Base-by-base conservation (phyloP, 2,113 vertebrate genomes). In the Pollimyrus isidori region DNA sequence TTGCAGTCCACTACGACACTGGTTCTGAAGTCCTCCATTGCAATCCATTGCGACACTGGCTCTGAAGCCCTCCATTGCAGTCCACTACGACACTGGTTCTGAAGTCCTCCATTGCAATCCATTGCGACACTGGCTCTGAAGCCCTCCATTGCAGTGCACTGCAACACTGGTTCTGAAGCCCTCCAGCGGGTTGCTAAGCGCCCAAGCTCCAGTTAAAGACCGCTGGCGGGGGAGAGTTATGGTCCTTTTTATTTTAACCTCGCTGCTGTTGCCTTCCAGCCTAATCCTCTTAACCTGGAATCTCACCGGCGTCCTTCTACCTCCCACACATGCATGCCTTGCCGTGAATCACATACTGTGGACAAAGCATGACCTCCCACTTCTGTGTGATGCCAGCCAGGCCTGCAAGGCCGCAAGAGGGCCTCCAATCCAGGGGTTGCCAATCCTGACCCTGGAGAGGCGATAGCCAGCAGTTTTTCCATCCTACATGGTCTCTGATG, bases 261-360 rank as follows among this genome's bases (percentile, higher is more conserved):
- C 35, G 11, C 45, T 48, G 42, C 42, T 84, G 82, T 13, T 26
- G 23, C 21, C 21, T 86, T 50, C 21, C 21, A 86, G 83, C 23
- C 48, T 49, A 86, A 86, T 86, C 45, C 83, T 86, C 83, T 48
- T 50, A 86, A 21, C 45, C 45, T 48, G 83, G 83, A 49, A 86
- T 30, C n/a, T 48, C 83, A 49, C 83, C 21, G 21, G 0, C 10
- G 1, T 26, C 10, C 83, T 46, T 15, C 4, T n/a, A 4, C 46
- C 83, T 15, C 83, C 23, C 21, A 10, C 23, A 5, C 69, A 39
- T 19, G 15, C 35, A 19, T 7, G 39, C 10, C 45, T 50, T 49
- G 13, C 46, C 5, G 48, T 21, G 83, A 85, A 9, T 50, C 83
- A 84, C 82, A 48, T 48, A 84, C 46, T 45, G 82, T 23, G 19